Evolutionary conservation across 53 echinoderm and acorn worm species (phyloP), one percentile per base, ranked within the genome.

Genomic region (Patiria pectinifera): DNA sequence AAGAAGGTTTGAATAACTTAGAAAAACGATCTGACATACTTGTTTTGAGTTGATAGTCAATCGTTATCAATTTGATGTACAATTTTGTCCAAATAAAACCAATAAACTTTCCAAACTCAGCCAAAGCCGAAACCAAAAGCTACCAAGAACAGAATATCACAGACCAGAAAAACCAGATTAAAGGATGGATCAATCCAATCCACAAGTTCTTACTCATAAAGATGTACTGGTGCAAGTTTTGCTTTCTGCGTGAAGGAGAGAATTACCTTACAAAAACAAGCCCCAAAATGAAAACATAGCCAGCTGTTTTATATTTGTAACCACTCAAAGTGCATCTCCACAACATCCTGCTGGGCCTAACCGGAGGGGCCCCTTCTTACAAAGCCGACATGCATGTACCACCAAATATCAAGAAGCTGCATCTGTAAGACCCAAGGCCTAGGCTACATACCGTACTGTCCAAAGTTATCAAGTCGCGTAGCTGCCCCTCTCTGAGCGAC

Each of bases 401-500:
- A 18, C 62, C 24, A 85, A 85, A 85, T 15, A 85, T 85, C 66
- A 44, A 69, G 69, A 43, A 45, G 35, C 66, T 69, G 45, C 66
- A 66, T 62, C 62, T 48, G 71, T 75, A 49, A 72, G 72, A 86
- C 78, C 78, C 77, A 62, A 59, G 62, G 78, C 88, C 46, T 19
- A 13, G 24, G 45, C 75, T 4, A 88, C 77, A 88, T 88, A 88
- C 88, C 88, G 16, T 61, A 18, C 78, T 88, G 88, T 88, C 88
- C 78, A 77, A 88, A 88, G 88, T 61, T 88, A 88, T 88, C 88
- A 88, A 88, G 62, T 88, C 88, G 76, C 78, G 78, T 88, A 78
- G 88, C 88, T 53, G 78, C 78, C 58, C 78, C 77, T 60, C 78
- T 78, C 88, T 2, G 78, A 88, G 88, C 78, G 88, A 88, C 91